Evolutionary conservation across 2,113 vertebrate genomes (phyloP).

Genomic region (Dendropsophus ebraccatus): DNA sequence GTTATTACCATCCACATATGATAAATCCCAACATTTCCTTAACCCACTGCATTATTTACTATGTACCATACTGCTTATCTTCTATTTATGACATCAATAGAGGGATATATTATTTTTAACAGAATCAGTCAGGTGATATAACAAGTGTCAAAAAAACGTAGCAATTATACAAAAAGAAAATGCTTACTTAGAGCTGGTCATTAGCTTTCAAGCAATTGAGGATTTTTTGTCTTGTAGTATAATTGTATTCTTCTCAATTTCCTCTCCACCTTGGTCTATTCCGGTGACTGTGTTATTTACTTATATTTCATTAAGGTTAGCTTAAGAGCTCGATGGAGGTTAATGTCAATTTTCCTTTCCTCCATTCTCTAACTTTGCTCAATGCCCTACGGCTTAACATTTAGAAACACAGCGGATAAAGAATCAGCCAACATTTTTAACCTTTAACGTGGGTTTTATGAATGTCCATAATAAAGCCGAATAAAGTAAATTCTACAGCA

Average conservation of each 20-base stretch:
- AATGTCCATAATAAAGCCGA: slow-evolving; percentile 48
- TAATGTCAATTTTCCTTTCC: slow-evolving; percentile 54
- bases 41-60: no score
- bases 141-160: background rate
- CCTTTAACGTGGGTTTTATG: slow-evolving; percentile 43
- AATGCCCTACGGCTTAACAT: slow-evolving; percentile 54
- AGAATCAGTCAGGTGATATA: background rate
- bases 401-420: slow-evolving; percentile 52
- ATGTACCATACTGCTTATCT: no score
- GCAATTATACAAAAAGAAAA: background rate
- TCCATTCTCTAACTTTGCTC: slow-evolving; percentile 46
- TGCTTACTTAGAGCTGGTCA: background rate
- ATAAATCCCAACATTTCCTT: no score
- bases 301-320: slow-evolving; percentile 57
- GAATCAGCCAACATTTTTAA: slow-evolving; percentile 52
- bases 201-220: background rate
- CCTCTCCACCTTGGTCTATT: slow-evolving; percentile 41
- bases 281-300: slow-evolving; percentile 47
- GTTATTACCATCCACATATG: no score
- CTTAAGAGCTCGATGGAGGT: slow-evolving; percentile 45
- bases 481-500: slow-evolving; percentile 37
- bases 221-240: slow-evolving; percentile 21
- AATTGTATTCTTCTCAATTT: slow-evolving; percentile 36
- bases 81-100: background rate
- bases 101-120: background rate